Conservation (phyloP, 2,888 invertebrate species). For the Ashinkailepas kermadecensis region DNA sequence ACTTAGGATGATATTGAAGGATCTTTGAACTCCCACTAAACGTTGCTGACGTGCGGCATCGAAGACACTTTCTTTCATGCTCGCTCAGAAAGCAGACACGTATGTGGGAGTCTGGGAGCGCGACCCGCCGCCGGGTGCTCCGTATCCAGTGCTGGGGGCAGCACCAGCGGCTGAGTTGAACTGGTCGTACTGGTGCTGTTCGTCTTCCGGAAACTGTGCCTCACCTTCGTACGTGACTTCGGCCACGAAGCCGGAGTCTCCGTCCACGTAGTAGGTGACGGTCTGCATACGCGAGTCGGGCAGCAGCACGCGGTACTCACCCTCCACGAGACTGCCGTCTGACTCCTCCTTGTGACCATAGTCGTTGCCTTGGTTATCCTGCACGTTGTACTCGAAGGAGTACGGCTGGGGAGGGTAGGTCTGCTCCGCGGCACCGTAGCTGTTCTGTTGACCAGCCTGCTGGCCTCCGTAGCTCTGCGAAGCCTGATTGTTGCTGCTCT, state of each 20-base stretch:
- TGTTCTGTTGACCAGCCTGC: background rate
- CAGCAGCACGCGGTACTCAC: conserved; percentile 19
- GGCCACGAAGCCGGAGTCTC: conserved; percentile 1
- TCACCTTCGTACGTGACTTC: background rate
- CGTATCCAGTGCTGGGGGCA: background rate
- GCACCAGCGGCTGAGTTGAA: background rate
- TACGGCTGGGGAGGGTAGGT: background rate
- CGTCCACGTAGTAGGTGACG: conserved; percentile 15
- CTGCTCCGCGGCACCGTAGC: background rate
- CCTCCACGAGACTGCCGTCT: background rate
- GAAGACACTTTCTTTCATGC: too few relatives aligned
- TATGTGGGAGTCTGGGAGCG: background rate
- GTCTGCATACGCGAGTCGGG: conserved; percentile 3
- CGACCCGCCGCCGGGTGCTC: background rate
- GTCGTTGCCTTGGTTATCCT: background rate
- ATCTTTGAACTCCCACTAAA: too few relatives aligned
- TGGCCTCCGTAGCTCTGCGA: background rate
- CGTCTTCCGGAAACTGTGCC: background rate
- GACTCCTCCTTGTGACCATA: background rate
- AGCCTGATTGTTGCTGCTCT: background rate
- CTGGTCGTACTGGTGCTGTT: background rate
- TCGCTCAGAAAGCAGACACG: background rate
- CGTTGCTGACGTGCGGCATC: too few relatives aligned
- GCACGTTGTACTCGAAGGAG: background rate
- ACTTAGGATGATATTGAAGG: too few relatives aligned